Percentiles rank a stretch among this genome's conserved stretches.
Conservation (phyloP, 2,797 vertebrate species). For the Taenioides sp. region DNA sequence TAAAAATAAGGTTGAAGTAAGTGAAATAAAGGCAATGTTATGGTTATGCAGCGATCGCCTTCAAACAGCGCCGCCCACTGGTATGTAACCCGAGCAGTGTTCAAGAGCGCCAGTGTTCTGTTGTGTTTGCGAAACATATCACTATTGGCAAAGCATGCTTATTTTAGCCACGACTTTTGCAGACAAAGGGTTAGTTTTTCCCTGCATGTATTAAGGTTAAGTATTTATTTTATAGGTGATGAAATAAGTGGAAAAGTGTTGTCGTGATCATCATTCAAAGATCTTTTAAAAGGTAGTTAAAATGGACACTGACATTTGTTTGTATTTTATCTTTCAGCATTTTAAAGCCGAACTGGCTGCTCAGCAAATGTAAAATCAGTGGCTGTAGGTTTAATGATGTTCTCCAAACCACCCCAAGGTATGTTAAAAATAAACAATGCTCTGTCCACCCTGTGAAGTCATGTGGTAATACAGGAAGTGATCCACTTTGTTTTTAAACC, state of each 20-base stretch:
- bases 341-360: no score
- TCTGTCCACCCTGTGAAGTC: no score
- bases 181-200: background rate
- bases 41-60: background rate
- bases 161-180: background rate
- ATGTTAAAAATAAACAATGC: background rate
- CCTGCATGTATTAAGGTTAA: no score
- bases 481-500: no score
- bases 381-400: background rate
- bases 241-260: no score
- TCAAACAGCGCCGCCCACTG: background rate
- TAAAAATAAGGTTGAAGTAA: no score
- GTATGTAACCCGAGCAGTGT: background rate
- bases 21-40: background rate
- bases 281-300: background rate
- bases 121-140: background rate
- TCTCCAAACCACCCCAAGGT: background rate
- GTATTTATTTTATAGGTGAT: background rate
- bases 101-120: constrained; percentile 6
- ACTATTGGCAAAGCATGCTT: background rate
- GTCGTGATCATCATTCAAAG: no score
- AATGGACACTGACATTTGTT: background rate
- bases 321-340: background rate
- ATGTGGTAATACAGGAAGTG: no score
- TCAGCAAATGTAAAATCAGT: background rate